Evolutionary conservation across 2,113 vertebrate genomes (phyloP), one percentile per base, ranked within the genome.

Genomic region (Alosa alosa): DNA sequence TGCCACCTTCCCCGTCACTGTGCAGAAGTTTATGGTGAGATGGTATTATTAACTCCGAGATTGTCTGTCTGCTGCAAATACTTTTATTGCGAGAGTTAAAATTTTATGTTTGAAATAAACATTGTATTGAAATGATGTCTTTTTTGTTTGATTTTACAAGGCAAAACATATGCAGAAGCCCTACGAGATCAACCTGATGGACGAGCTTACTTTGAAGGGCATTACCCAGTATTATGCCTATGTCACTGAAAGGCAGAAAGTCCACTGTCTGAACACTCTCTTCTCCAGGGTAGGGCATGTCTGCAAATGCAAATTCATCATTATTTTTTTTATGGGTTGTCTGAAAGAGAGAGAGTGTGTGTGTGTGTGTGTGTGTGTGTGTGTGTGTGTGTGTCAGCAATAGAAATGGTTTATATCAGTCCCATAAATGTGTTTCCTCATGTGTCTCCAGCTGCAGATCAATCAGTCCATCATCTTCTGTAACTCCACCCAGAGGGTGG

Each of bases 391-490:
- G 20, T 60, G 18, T 60, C 49, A 22, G 18, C 55, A 22, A 22
- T 20, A 0, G 55, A 82, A 18, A 44, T 36, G 78, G 44, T 39
- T 17, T 47, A 1, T 50, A 2, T 50, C 7, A n/a, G 17, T 75
- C 15, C 49, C 25, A 2, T 68, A 3, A 60, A 45, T 22, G 4
- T 85, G 1, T 17, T 84, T 83, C 0, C 84, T 83, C 84, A 0
- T 87, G 8, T 60, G 0, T n/a, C 85, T 57, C 18, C 91, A 96
- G 95, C 94, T 96, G 84, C 95, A 96, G 91, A 96, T 96, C 91
- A 96, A 96, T 92, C 95, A 96, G 91, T 95, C 95, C 0, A 96
- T 96, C 86, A 96, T 96, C 90, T 96, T 96, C 93, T 96, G 95
- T 86, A 96, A 96, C 93, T 96, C 95, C 85, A 96, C 95, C 50